phyloP scores from a whole-genome alignment of 2,113 vertebrate species.

The Charina bottae region DNA sequence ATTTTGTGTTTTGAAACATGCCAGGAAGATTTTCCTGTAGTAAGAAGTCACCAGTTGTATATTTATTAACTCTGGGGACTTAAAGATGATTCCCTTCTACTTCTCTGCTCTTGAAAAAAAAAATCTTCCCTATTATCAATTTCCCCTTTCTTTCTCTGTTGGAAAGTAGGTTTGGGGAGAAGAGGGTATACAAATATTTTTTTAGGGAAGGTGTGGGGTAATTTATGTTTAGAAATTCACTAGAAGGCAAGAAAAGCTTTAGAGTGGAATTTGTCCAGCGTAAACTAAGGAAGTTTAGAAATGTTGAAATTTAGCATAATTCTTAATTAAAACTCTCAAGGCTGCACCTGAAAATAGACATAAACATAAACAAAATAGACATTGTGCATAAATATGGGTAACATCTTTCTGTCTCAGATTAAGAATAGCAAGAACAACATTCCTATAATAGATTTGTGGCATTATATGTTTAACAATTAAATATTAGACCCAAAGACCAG shows the following conservation, averaged over 20 bases:
- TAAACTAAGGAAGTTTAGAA: neutral
- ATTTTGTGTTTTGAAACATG: no score
- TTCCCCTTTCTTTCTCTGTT: neutral
- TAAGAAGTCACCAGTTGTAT: no score
- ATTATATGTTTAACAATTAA: conserved; percentile 64
- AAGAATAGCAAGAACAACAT: conserved; percentile 50
- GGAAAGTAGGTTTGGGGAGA: no score
- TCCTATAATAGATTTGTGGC: conserved; percentile 62
- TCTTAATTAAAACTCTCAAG: conserved; percentile 28
- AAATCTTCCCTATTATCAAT: neutral
- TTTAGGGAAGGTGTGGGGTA: neutral
- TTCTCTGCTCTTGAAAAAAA: neutral
- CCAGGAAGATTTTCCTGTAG: no score
- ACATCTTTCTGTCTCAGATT: conserved; percentile 57
- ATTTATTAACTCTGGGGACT: neutral
- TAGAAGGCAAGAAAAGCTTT: neutral
- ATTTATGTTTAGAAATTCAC: neutral
- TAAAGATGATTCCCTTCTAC: neutral
- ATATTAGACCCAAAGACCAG: conserved; percentile 61
- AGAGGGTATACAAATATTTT: neutral
- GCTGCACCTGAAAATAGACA: conserved; percentile 3
- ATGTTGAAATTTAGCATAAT: neutral
- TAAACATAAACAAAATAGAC: neutral
- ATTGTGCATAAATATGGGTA: conserved; percentile 7
- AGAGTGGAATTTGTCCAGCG: neutral